These are phyloP conservation scores for Synergus gifuensis DNA, from an alignment of 2,888 invertebrate species.

Conservation along the genomic window DNA sequence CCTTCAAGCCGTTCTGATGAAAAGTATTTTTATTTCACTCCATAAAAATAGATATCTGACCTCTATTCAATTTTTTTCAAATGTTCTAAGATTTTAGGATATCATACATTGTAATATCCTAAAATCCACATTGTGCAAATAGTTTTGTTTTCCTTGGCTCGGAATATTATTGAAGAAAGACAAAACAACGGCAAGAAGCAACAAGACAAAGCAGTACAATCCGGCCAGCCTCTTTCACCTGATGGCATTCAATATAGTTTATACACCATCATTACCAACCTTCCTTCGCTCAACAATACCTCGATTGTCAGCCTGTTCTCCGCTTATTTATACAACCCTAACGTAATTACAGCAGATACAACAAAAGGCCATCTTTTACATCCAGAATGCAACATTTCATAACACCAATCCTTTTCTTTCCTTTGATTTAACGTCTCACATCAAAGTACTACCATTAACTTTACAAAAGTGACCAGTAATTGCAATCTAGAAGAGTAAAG, in stretches of 20 bases:
- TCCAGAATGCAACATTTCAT: neutral
- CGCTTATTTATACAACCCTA: slow-evolving; percentile 2
- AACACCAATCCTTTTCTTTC: neutral
- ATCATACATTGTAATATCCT: too few species aligned
- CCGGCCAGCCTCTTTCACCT: neutral
- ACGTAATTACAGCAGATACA: neutral
- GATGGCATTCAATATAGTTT: neutral
- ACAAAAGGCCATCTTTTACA: neutral
- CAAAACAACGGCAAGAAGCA: neutral
- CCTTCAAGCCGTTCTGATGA: neutral
- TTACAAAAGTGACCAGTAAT: slow-evolving; percentile 1
- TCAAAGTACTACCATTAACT: neutral
- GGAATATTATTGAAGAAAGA: neutral
- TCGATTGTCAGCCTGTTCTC: neutral
- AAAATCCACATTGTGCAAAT: too few species aligned
- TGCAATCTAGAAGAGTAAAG: slow-evolving; percentile 9
- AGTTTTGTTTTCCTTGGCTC: too few species aligned
- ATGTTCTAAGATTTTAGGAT: too few species aligned
- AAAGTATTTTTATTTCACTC: neutral
- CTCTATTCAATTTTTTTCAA: too few species aligned
- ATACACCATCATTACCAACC: neutral
- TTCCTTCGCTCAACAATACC: neutral
- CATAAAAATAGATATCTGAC: too few species aligned
- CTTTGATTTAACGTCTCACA: slow-evolving; percentile 8
- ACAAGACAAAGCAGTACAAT: neutral